These are phyloP conservation scores for Aelia acuminata DNA, from an alignment of 2,888 invertebrate genomes.

Conservation along the genomic window DNA sequence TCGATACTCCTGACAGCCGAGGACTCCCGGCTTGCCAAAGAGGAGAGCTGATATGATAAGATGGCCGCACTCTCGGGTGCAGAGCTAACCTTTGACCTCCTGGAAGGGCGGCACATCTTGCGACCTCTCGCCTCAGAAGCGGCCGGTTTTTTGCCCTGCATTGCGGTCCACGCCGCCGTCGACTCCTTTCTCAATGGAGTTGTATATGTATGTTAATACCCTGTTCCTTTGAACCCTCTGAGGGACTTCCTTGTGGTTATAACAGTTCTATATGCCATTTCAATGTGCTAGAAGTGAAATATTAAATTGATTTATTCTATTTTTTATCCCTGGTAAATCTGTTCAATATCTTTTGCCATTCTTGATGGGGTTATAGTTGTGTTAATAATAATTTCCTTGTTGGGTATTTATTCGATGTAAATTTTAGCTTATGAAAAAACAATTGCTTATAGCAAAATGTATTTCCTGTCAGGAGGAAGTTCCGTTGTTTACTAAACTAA, in stretches of 20 bases:
- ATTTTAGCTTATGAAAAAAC: too few species aligned
- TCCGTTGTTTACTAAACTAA: too few species aligned
- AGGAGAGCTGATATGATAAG: constrained; percentile 13
- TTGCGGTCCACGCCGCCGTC: constrained; percentile 22
- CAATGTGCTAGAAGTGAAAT: neutral
- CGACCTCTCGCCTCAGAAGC: neutral
- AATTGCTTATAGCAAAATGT: too few species aligned
- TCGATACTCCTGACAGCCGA: neutral
- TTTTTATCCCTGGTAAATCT: too few species aligned
- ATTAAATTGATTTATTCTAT: too few species aligned
- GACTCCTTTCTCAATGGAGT: neutral
- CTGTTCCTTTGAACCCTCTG: neutral
- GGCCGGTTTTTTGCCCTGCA: constrained; percentile 43
- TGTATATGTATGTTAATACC: constrained; percentile 7
- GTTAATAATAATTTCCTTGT: too few species aligned
- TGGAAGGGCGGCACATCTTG: neutral
- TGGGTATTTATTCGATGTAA: too few species aligned
- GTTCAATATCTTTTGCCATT: too few species aligned
- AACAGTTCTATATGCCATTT: neutral
- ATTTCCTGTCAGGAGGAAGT: too few species aligned
- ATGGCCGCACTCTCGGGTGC: neutral
- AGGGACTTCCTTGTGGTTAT: neutral
- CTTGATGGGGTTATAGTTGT: too few species aligned
- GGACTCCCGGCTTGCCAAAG: too few species aligned
- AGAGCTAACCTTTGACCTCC: constrained; percentile 39